phyloP scores from a whole-genome alignment of 2,113 vertebrate genomes.

The Pseudopipra pipra region DNA sequence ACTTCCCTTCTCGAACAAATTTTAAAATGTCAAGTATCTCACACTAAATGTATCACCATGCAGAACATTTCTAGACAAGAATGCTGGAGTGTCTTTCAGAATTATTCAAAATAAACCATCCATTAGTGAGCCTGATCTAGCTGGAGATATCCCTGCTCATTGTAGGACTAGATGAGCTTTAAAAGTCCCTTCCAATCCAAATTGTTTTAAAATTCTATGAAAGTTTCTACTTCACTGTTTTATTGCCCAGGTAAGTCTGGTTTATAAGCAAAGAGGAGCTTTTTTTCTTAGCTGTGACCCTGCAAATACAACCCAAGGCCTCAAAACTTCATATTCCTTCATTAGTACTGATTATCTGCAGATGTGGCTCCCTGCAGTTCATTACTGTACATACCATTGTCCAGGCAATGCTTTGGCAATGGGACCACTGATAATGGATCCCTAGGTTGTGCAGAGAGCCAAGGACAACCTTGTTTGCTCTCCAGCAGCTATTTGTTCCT shows the following conservation, averaged over 20 bases:
- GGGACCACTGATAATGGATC: neutral
- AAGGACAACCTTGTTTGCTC: neutral
- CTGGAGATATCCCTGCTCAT: neutral
- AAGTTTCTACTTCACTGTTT: neutral
- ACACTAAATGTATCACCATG: neutral
- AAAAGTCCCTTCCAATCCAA: neutral
- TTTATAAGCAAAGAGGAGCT: neutral
- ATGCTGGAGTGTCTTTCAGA: neutral
- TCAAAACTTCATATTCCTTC: neutral
- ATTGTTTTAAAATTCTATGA: neutral
- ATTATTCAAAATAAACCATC: slow-evolving; percentile 12
- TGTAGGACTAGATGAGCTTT: neutral
- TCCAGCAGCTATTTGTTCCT: neutral
- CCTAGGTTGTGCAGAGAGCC: neutral
- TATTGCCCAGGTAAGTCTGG: neutral
- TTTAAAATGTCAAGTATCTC: slow-evolving; percentile 14
- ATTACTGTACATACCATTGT: neutral
- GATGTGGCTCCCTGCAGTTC: neutral
- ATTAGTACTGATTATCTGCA: neutral
- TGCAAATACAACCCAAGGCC: neutral
- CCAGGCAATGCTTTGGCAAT: neutral
- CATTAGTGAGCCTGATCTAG: neutral
- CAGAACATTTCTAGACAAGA: neutral
- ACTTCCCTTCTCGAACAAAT: slow-evolving; percentile 8
- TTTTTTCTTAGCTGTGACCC: neutral